These are phyloP conservation scores for Cottoperca gobio DNA, from an alignment of 2,797 vertebrate species.

Conservation along the genomic window DNA sequence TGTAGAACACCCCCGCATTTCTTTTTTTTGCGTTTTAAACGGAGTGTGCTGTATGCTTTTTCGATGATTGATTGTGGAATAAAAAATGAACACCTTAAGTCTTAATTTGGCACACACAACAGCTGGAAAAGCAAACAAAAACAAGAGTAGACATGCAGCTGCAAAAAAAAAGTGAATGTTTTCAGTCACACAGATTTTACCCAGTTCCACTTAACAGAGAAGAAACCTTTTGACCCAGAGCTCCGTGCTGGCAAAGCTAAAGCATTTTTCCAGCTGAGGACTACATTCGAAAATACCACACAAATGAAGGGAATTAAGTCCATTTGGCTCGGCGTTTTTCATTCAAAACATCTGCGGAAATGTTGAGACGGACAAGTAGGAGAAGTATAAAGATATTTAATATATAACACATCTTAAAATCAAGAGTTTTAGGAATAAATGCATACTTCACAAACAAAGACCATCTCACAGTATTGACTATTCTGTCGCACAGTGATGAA, in stretches of 20 bases:
- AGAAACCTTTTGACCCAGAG: conserved; percentile 68
- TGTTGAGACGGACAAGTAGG: conserved; percentile 29
- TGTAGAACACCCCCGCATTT: conserved; percentile 81
- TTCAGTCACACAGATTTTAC: conserved; percentile 53
- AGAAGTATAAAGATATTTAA: conserved; percentile 27
- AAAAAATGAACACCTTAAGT: conserved; percentile 70
- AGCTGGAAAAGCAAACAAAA: conserved; percentile 69
- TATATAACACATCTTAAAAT: conserved; percentile 11
- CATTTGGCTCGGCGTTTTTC: conserved; percentile 45
- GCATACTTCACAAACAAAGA: not conserved
- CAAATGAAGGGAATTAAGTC: conserved; percentile 66
- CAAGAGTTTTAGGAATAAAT: conserved; percentile 8
- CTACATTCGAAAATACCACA: conserved; percentile 68
- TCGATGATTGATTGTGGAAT: conserved; percentile 68
- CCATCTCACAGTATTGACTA: not conserved
- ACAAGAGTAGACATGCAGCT: conserved; percentile 58
- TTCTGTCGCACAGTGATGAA: not conserved
- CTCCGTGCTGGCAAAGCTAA: conserved; percentile 53
- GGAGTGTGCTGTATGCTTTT: conserved; percentile 50
- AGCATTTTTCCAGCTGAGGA: conserved; percentile 71
- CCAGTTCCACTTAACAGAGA: conserved; percentile 60
- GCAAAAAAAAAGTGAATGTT: conserved; percentile 38
- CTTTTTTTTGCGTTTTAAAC: too few species aligned
- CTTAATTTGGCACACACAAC: conserved; percentile 66
- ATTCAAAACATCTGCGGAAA: conserved; percentile 73